Base-by-base conservation (phyloP, 2,797 vertebrate genomes). In the Pristis pectinata region DNA sequence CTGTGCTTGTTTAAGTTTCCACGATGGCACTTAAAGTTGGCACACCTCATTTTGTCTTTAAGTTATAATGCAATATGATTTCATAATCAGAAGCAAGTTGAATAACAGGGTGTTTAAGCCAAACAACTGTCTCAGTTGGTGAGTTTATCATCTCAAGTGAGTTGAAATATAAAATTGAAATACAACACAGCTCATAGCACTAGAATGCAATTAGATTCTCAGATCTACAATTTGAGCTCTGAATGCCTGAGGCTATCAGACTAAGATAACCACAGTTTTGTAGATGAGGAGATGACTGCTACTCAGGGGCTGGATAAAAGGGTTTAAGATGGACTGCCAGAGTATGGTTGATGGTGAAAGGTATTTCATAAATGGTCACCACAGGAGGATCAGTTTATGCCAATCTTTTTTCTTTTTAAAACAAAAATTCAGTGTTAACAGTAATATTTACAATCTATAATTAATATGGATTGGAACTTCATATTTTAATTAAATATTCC, bases 131-230 rank as follows among this genome's bases (percentile, higher is more conserved):
- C 41, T 53, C 82, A 49, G 44, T 17, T 17, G 41, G 80, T 83
- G 80, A 83, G 83, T 24, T 83, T 44, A 80, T 80, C 79, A n/a
- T 17, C 15, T 83, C 80, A 83, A 76, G 80, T 30, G 44, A 85
- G 44, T 77, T 85, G 24, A 85, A 85, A 30, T 27, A 49, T 85
- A 85, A 85, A 49, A 82, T 37, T 41, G 19, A 44, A 85, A 8
- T 85, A 30, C 44, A 85, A 85, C 82, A 24, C 82, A 30, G 44
- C 22, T 85, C 44, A 83, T 49, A 83, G 41, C 80, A 80, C n/a
- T 44, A 44, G n/a, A 82, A 82, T 82, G 79, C 79, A 82, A 82
- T 37, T 41, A 37, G 79, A 82, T 82, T 82, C 70, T 72, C 70
- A 30, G 70, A 72, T 27, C 27, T 24, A 44, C n/a, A 79, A 82